Evolutionary conservation across 2,113 vertebrate species (phyloP), one percentile per base, ranked within the genome.

Genomic region (Sinocyclocheilus grahami): DNA sequence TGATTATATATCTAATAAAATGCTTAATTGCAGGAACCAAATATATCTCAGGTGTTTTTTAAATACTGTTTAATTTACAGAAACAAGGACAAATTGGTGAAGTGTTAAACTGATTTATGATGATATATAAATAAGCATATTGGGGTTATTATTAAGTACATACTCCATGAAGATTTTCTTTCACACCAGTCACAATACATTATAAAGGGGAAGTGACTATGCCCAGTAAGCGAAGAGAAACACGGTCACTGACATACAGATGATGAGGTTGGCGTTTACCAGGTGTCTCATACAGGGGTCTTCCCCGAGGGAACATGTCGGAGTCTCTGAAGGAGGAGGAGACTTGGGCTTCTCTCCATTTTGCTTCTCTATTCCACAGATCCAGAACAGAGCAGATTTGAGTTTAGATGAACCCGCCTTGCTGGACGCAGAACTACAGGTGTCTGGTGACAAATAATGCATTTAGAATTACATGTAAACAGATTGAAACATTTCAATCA

Each of bases 221-320:
- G 94, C 97, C 24, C 98, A 99, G 93, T 96, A 99, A 0, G 95
- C 97, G 91, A 97, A 95, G 83, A 99, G 95, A 16, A 99, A 99
- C 83, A 95, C 1, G 0, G 94, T 93, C 0, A 95, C 93, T 0
- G 94, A 93, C 1, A 96, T 14, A 2, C 96, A 97, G 2, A 98
- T 0, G 0, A 99, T 85, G 84, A 99, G 92, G 92, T 96, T 98
- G 91, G 91, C 0, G 22, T 99, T 96, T 18, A 98, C 91, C 11
- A 97, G 0, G 18, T 88, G 89, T 10, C 87, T 95, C 72, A 96
- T 90, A 22, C 72, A 7, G 0, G 95, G 94, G 0, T 92, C 91
- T 91, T 99, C 98, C 20, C 96, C 91, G 85, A 96, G 85, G 18
- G 94, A 93, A 2, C 80, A 80, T 51, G 82, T 1, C 0, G 85